Evolutionary conservation across 2,113 vertebrate genomes (phyloP).

Genomic region (Gorsachius goisagi): DNA sequence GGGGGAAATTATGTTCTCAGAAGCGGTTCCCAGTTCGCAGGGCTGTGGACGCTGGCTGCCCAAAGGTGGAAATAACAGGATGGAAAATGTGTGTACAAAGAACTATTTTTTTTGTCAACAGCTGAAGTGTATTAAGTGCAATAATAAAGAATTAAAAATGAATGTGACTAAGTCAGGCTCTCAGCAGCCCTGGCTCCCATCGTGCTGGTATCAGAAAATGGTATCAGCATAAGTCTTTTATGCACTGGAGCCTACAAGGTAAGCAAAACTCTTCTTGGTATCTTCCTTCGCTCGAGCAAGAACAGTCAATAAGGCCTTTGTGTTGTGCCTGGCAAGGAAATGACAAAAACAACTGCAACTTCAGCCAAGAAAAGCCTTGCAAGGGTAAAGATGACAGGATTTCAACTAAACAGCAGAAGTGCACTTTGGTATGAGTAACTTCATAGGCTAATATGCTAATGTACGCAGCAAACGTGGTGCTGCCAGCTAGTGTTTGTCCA

Average conservation of each 20-base stretch:
- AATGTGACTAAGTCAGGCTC: neutral
- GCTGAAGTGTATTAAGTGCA: neutral
- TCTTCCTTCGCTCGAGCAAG: slow-evolving; percentile 9
- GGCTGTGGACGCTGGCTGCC: neutral
- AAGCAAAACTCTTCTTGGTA: slow-evolving; percentile 4
- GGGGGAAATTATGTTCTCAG: neutral
- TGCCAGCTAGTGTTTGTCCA: neutral
- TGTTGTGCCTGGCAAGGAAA: neutral
- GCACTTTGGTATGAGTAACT: neutral
- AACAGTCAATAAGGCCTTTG: slow-evolving; percentile 37
- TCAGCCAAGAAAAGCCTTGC: slow-evolving; percentile 33
- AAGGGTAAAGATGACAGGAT: slow-evolving; percentile 6
- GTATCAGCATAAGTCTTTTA: neutral
- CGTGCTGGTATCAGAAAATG: neutral
- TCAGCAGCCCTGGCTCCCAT: neutral
- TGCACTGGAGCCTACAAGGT: neutral
- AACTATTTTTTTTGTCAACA: neutral
- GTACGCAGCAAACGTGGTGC: neutral
- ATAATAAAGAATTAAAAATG: slow-evolving; percentile 9
- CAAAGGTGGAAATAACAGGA: neutral
- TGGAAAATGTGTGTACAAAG: neutral
- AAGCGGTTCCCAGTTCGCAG: neutral
- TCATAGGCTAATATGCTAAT: neutral
- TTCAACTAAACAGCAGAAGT: slow-evolving; percentile 12
- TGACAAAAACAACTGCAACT: neutral